Evolutionary conservation across 2,797 vertebrate genomes (phyloP).

Genomic region (Cirrhinus mrigala): DNA sequence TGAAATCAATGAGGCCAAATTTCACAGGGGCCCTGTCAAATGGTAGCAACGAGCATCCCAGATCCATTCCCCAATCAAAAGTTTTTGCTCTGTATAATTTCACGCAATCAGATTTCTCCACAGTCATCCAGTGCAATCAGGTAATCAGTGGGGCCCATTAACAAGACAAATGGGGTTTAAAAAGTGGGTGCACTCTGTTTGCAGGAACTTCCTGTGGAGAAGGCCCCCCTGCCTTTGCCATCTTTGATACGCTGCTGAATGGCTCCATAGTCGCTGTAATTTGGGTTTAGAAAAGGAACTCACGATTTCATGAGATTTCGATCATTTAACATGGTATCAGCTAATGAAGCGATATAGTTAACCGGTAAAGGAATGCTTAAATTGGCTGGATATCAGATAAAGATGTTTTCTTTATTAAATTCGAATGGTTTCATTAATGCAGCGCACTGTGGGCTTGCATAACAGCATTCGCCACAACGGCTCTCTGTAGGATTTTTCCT

Average conservation of each 20-base stretch:
- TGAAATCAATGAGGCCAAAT: constrained; percentile 86
- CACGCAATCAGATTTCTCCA: constrained; percentile 89
- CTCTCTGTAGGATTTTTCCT: constrained; percentile 2
- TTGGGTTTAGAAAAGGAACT: constrained; percentile 45
- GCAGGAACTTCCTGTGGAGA: constrained; percentile 85
- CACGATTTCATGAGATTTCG: constrained; percentile 27
- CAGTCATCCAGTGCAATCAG: constrained; percentile 89
- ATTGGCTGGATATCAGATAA: constrained; percentile 24
- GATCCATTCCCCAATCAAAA: constrained; percentile 87
- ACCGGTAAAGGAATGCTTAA: constrained; percentile 11
- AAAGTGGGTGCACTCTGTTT: constrained; percentile 87
- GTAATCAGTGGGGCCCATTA: constrained; percentile 88
- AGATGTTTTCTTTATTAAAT: constrained; percentile 6
- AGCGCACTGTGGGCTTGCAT: background rate
- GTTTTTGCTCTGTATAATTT: constrained; percentile 87
- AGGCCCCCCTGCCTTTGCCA: constrained; percentile 74
- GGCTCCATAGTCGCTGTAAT: constrained; percentile 69
- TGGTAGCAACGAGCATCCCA: constrained; percentile 79
- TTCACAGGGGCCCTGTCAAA: constrained; percentile 80
- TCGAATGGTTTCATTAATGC: constrained; percentile 14
- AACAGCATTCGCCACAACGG: constrained; percentile 3
- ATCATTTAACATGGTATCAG: constrained; percentile 6
- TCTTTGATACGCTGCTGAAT: constrained; percentile 78
- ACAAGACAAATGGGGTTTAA: constrained; percentile 87
- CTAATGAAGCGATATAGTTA: constrained; percentile 13